Evolutionary conservation across 2,113 vertebrate genomes (phyloP), one percentile per base, ranked within the genome.

Genomic region (Clarias macrocephalus): DNA sequence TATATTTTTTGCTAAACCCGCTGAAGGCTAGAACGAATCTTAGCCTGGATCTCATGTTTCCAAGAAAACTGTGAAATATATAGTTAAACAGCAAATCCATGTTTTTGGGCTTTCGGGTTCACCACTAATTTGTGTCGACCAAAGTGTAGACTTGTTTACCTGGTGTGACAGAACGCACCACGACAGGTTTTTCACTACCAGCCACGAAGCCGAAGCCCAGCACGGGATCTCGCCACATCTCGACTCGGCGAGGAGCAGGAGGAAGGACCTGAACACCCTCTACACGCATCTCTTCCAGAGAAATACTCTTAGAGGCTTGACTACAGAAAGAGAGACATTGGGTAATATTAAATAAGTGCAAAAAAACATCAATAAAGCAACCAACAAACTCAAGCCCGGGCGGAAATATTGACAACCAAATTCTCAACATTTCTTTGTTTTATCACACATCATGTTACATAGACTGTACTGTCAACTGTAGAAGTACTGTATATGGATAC

Each of bases 191-290:
- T 94, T 99, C 98, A 89, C 98, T 99, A 85, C 98, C 98, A 15
- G 98, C 98, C 94, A 99, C 98, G 76, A 99, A 99, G 82, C 98
- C 98, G 75, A 99, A 99, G 18, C 98, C 98, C 92, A 99, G 94
- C 63, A 99, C 96, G 0, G 97, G 97, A 94, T 99, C 97, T 89
- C 97, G 95, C 87, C 96, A 96, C 98, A 99, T 99, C 93, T 99
- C 97, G 92, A 99, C 95, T 92, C 96, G 95, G 77, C 97, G 96
- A 30, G 98, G 97, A 73, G 96, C 85, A 1, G 98, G 97, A 89
- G 97, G 96, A 88, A 95, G 94, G 89, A 96, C 92, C 93, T 96
- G 97, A 91, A 95, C 94, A 88, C 94, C 96, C 42, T 99, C 97
- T 90, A 97, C 93, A 92, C 95, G 97, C 86, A 97, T 96, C 94